Evolutionary conservation across 2,888 invertebrate species (phyloP).

Genomic region (Platerodrilus igneus): DNA sequence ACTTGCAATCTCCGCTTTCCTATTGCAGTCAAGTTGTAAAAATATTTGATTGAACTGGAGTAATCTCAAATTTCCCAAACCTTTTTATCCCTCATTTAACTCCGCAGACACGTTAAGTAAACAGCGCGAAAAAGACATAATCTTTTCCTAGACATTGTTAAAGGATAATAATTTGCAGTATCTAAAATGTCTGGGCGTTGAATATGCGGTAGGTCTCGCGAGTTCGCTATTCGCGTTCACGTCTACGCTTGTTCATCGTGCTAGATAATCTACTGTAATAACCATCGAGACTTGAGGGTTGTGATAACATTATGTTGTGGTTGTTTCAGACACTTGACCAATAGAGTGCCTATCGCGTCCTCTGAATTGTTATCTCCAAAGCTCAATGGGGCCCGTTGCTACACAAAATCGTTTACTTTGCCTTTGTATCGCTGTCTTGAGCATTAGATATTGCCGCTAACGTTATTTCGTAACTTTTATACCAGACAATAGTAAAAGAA

Average conservation of each 20-base stretch:
- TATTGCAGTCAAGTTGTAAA: no score
- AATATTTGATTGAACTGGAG: no score
- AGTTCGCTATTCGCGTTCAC: slow-evolving; percentile 20
- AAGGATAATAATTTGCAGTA: slow-evolving; percentile 23
- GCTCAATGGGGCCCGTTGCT: slow-evolving; percentile 8
- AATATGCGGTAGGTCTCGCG: slow-evolving; percentile 12
- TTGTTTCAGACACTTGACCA: slow-evolving; percentile 31
- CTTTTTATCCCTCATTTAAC: slow-evolving; percentile 19
- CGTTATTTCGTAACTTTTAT: slow-evolving; percentile 3
- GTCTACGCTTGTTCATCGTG: slow-evolving; percentile 18
- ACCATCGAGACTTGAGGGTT: slow-evolving; percentile 27
- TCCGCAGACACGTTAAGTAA: slow-evolving; percentile 18
- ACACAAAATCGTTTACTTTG: slow-evolving; percentile 12
- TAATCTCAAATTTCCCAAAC: no score
- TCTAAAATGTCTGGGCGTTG: slow-evolving; percentile 13
- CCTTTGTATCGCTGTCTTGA: slow-evolving; percentile 9
- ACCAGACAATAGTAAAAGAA: slow-evolving; percentile 9
- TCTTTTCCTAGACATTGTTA: slow-evolving; percentile 19
- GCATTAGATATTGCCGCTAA: slow-evolving; percentile 8
- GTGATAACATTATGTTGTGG: slow-evolving; percentile 28
- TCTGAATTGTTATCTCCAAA: slow-evolving; percentile 22
- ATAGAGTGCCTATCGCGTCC: slow-evolving; percentile 20
- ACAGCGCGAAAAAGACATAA: slow-evolving; percentile 18
- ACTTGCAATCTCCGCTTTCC: no score
- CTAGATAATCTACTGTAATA: slow-evolving; percentile 28